Evolutionary conservation across 2,888 invertebrate genomes (phyloP).

Genomic region (Euspilapteryx auroguttella): DNA sequence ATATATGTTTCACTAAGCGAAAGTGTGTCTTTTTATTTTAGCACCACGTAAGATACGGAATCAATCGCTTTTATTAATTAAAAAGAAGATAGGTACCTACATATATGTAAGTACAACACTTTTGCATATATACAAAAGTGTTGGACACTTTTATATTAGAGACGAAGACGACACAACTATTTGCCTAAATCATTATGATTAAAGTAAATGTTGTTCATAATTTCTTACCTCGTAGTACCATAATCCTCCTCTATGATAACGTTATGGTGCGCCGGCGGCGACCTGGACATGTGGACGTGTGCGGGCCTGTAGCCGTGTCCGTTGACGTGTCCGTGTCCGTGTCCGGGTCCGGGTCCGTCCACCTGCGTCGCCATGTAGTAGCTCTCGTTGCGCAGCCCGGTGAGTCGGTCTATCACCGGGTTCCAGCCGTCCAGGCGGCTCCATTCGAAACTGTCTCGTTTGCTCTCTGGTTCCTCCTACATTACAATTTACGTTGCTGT

Average conservation of each 20-base stretch:
- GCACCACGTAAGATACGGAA: too few relatives aligned
- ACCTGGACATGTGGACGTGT: conserved; percentile 36
- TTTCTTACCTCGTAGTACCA: conserved; percentile 19
- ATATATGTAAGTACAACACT: too few relatives aligned
- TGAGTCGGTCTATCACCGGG: conserved; percentile 86
- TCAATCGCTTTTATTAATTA: too few relatives aligned
- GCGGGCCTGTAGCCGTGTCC: conserved; percentile 35
- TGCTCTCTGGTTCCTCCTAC: conserved; percentile 48
- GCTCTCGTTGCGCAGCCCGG: conserved; percentile 85
- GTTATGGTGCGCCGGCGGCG: conserved; percentile 55
- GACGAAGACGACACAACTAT: too few relatives aligned
- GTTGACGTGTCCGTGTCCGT: too few relatives aligned
- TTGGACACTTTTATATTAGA: too few relatives aligned
- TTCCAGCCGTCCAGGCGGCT: conserved; percentile 74
- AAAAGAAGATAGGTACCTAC: too few relatives aligned
- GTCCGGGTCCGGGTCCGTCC: conserved; percentile 55
- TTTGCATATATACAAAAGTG: too few relatives aligned
- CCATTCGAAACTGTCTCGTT: conserved; percentile 60
- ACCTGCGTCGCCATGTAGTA: conserved; percentile 83
- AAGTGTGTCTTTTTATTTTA: too few relatives aligned
- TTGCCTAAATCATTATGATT: too few relatives aligned
- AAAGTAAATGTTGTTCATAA: background rate
- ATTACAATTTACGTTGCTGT: too few relatives aligned
- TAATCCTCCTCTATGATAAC: conserved; percentile 69
- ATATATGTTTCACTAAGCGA: too few relatives aligned